Base-by-base conservation (phyloP, 2,888 invertebrate genomes). In the Microdon myrmicae region DNA sequence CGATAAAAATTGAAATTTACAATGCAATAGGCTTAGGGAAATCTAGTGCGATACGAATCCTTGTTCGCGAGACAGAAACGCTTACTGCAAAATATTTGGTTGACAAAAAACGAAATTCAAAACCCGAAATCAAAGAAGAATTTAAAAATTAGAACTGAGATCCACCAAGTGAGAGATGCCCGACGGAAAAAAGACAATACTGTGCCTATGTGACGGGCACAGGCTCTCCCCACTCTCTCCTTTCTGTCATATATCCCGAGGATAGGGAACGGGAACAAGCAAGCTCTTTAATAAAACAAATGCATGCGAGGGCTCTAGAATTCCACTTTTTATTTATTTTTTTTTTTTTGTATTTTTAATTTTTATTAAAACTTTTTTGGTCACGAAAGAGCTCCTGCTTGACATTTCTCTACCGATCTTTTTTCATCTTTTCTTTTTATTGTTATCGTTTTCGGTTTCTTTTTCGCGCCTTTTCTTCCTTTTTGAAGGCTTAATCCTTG, bases 241-340 rank as follows among this genome's bases (percentile, higher is more conserved):
- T 38, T 29, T 39, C 47, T 29, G 22, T 23, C 35, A 23, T n/a
- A n/a, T n/a, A n/a, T n/a, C n/a, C n/a, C 19, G 9, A 20, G 23
- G 35, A 7, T 32, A 37, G 51, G 20, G 45, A 51, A n/a, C n/a
- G n/a, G n/a, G n/a, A n/a, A n/a, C n/a, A n/a, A n/a, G n/a, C n/a
- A 51, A 45, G 56, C 61, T 64, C 56, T 64, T 64, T 47, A 64
- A 64, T 56, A 64, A 64, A 64, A 64, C 61, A 64, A 64, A 64
- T 64, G 49, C 49, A 41, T 31, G 32, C 64, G 37, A 58, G 44
- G 45, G 43, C 58, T 58, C 51, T 47, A 51, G 37, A 58, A 47
- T 45, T 58, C 64, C 26, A 41, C n/a, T n/a, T 58, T 58, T 64
- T 54, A 26, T 53, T 64, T 41, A 37, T 51, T 61, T 56, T n/a